Conservation (phyloP, 2,113 vertebrate species). For the Neodontobutis hainanensis region DNA sequence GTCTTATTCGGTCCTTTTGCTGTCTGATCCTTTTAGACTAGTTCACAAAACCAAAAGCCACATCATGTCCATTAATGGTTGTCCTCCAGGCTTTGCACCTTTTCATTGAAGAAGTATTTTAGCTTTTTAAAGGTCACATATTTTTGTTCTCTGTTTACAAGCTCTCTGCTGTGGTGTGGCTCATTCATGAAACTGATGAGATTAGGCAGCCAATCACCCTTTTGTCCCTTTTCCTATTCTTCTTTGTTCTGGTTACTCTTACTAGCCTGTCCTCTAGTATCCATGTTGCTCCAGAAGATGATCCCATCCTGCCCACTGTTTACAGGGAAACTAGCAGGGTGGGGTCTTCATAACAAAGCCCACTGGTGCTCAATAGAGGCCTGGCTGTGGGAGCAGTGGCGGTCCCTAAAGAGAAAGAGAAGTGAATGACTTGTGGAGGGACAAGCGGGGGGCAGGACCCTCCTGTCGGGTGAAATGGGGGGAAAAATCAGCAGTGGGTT, state of each 20-base stretch:
- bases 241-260: constrained; percentile 19
- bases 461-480: constrained; percentile 61
- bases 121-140: constrained; percentile 1
- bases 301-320: constrained; percentile 49
- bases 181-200: constrained; percentile 75
- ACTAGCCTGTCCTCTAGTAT: constrained; percentile 13
- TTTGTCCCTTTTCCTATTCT: constrained; percentile 39
- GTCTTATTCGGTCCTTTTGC: no score
- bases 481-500: constrained; percentile 56
- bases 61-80: no score
- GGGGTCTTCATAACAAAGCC: constrained; percentile 64
- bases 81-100: background rate
- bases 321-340: constrained; percentile 59
- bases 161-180: constrained; percentile 14
- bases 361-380: constrained; percentile 27
- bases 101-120: background rate
- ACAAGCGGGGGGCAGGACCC: constrained; percentile 14
- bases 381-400: constrained; percentile 1
- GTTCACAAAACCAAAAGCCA: no score
- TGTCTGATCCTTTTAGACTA: no score
- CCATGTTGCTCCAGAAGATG: constrained; percentile 36
- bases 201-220: constrained; percentile 67
- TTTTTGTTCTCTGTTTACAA: background rate
- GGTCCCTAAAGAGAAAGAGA: constrained; percentile 36
- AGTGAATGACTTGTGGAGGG: constrained; percentile 48